Evolutionary conservation across 2,113 vertebrate species (phyloP), one percentile per base, ranked within the genome.

Genomic region (Vidua macroura): DNA sequence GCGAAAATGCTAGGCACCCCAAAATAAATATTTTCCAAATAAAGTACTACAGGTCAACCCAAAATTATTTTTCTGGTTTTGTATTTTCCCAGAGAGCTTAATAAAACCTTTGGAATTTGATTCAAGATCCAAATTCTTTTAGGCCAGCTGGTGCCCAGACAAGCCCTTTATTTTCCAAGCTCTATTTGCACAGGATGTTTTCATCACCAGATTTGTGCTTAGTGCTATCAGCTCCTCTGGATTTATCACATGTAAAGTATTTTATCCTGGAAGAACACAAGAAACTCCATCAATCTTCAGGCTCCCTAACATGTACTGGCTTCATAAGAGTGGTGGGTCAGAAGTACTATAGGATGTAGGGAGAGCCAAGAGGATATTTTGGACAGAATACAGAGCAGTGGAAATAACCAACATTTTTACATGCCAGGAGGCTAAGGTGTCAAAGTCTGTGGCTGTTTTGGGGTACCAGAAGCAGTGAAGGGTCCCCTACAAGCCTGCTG

Each of bases 1-100:
- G 64, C 0, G 0, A 69, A 88, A 83, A 83, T 39, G 37, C 44
- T 55, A 67, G 30, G 17, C 74, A 60, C 62, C 81, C 44, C 66
- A 84, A 82, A 94, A 78, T 15, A 89, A 93, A 39, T 78, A 62
- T 53, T 88, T 95, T 77, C 51, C 23, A 86, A 86, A 91, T 55
- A 21, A 86, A 92, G 11, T 27, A 24, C 21, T 53, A 39, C 22
- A 66, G 62, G 44, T 93, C 79, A 86, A 74, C 31, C 14, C 41
- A 33, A 82, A 94, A 84, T 78, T 51, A 41, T 64, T 90, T 82
- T 76, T 80, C 48, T 75, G 30, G 23, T 39, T 79, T 86, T 89
- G 35, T 39, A 12, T 81, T 92, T 82, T 82, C 37, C 67, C 8
- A 1, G 52, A 72, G 10, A 79, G 33, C 31, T 58, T 82, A 89